A percentile compares a stretch with the other conserved stretches of the same genome.
phyloP scores from a whole-genome alignment of 92 coral and sea anemone species.

The Zoanthus gigantus region DNA sequence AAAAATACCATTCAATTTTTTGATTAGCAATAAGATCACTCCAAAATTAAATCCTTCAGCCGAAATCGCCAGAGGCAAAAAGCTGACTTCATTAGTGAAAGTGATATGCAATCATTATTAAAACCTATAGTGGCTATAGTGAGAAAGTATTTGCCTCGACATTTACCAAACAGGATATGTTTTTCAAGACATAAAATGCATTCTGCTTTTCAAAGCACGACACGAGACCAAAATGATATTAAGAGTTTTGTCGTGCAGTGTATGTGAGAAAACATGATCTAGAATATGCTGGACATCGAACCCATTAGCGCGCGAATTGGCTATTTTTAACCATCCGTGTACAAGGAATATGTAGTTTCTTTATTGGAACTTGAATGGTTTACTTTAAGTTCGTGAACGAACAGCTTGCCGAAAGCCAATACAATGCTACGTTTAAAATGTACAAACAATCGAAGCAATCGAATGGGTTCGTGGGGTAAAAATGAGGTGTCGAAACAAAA shows the following conservation, averaged over 20 bases:
- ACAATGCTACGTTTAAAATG: constrained; percentile 1
- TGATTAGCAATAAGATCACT: no score
- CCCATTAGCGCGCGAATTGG: constrained; percentile 34
- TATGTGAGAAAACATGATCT: not conserved
- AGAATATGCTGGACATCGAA: no score
- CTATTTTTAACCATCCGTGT: not conserved
- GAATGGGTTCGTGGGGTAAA: constrained; percentile 2
- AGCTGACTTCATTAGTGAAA: not conserved
- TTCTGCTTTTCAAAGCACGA: not conserved
- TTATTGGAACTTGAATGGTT: not conserved
- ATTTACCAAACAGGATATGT: not conserved
- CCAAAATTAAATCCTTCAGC: not conserved
- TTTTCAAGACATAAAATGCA: no score
- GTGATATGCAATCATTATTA: not conserved
- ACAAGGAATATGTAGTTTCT: not conserved
- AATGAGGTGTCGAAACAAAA: not conserved
- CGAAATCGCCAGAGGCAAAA: not conserved
- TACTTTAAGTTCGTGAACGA: not conserved
- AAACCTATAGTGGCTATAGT: not conserved
- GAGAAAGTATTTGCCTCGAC: not conserved
- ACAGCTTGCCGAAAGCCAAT: constrained; percentile 15
- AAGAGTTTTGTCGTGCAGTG: not conserved
- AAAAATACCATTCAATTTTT: no score
- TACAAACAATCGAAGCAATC: constrained; percentile 29
- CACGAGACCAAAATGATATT: not conserved